Evolutionary conservation across 2,113 vertebrate genomes (phyloP).

Genomic region (Erythrocercus mccallii): DNA sequence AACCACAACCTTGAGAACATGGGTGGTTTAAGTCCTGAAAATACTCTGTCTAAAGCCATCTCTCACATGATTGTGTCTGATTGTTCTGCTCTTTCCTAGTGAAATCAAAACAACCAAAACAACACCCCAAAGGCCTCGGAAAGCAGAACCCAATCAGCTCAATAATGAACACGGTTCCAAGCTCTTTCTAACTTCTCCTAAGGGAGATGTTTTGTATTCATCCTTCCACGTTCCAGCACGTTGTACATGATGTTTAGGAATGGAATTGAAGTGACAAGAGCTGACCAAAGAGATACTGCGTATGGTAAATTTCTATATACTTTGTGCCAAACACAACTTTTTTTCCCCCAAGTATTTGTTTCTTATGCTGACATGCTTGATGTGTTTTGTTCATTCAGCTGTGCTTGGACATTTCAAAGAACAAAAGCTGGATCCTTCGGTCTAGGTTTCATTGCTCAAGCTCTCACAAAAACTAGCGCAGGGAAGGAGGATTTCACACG

Average conservation of each 20-base stretch:
- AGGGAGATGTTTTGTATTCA: neutral
- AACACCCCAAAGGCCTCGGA: neutral
- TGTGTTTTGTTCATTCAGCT: neutral
- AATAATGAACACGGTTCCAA: accelerated
- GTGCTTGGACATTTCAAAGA: neutral
- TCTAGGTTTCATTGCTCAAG: neutral
- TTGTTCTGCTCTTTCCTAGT: neutral
- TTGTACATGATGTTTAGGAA: neutral
- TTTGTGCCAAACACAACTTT: neutral
- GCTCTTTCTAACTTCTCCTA: neutral
- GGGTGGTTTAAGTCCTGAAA: neutral
- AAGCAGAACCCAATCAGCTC: accelerated
- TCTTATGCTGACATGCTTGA: accelerated
- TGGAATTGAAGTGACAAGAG: neutral
- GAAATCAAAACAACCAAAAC: neutral
- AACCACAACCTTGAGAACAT: neutral
- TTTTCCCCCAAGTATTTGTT: accelerated
- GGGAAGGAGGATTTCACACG: neutral
- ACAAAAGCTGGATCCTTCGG: neutral
- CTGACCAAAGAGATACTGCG: accelerated
- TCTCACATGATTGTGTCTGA: neutral
- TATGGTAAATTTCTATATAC: accelerated
- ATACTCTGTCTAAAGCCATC: neutral
- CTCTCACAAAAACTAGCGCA: neutral
- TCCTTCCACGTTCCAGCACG: accelerated